These are phyloP conservation scores for Xanthorhoe spadicearia DNA, from an alignment of 2,888 invertebrate species.

Conservation along the genomic window DNA sequence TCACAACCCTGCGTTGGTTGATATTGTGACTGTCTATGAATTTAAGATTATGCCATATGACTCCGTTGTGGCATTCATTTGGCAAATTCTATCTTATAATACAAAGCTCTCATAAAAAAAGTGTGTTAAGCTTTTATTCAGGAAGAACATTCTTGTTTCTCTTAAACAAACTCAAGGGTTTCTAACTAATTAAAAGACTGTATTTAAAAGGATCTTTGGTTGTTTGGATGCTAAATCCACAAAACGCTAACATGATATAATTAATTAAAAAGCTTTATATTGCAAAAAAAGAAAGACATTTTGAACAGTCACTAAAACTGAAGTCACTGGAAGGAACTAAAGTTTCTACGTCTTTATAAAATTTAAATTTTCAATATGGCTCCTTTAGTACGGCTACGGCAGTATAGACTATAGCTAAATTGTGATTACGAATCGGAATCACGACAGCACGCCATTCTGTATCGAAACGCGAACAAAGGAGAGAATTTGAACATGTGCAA, in stretches of 20 bases:
- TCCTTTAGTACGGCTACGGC: not conserved
- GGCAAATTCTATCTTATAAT: not conserved
- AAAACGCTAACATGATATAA: too few species aligned
- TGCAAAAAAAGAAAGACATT: not conserved
- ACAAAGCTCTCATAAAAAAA: not conserved
- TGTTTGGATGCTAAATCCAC: too few species aligned
- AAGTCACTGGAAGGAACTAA: not conserved
- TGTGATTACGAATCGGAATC: conserved; percentile 63
- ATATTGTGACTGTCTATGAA: conserved; percentile 67
- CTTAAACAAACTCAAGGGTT: too few species aligned
- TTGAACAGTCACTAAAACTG: not conserved
- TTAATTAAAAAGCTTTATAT: too few species aligned
- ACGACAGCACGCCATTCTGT: conserved; percentile 77
- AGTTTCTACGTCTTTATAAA: not conserved
- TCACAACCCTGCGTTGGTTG: conserved; percentile 72
- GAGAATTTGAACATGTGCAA: conserved; percentile 83
- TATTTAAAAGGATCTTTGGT: too few species aligned
- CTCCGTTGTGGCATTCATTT: not conserved
- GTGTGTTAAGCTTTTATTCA: too few species aligned
- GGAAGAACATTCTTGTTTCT: too few species aligned
- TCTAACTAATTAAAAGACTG: too few species aligned
- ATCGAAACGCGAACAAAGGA: conserved; percentile 78
- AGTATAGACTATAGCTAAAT: conserved; percentile 41
- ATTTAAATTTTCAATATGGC: conserved; percentile 6
- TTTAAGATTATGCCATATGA: conserved; percentile 65